A percentile compares a stretch with the other conserved stretches of the same genome.
Conservation (phyloP, 2,888 invertebrate species). For the Hypena proboscidalis region DNA sequence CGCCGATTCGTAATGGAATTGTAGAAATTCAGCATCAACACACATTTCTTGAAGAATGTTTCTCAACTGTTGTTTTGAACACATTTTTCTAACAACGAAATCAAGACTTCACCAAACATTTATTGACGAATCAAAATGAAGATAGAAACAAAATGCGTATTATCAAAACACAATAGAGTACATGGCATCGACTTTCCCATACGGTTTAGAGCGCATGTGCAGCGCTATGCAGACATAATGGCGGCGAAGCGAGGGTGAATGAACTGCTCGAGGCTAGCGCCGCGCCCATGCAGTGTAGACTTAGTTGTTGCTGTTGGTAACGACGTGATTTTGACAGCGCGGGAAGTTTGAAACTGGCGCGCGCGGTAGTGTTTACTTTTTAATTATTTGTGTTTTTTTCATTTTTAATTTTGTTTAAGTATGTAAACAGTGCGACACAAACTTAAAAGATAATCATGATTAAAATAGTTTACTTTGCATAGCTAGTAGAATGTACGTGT, state of each 20-base stretch:
- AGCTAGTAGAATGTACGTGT: too few species aligned
- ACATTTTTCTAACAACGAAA: constrained; percentile 15
- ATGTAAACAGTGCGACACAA: too few species aligned
- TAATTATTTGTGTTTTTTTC: too few species aligned
- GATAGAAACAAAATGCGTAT: too few species aligned
- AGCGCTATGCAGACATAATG: constrained; percentile 38
- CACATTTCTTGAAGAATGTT: constrained; percentile 42
- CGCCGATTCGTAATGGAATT: constrained; percentile 44
- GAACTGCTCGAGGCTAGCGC: constrained; percentile 13
- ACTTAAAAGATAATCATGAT: too few species aligned
- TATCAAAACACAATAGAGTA: too few species aligned
- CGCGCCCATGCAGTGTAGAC: background rate
- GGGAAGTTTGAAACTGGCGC: constrained; percentile 32
- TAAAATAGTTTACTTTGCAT: too few species aligned
- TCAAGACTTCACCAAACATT: background rate
- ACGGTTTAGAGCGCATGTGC: constrained; percentile 26
- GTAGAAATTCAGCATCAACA: constrained; percentile 29
- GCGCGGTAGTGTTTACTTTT: too few species aligned
- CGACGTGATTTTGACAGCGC: constrained; percentile 27
- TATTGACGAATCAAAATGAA: background rate
- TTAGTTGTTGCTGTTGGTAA: constrained; percentile 14
- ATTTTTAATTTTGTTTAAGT: too few species aligned
- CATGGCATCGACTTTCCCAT: background rate
- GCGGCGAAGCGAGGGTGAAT: constrained; percentile 22
- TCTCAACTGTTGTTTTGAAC: constrained; percentile 25